Percentiles rank a stretch among this genome's conserved stretches.
Conservation (phyloP, 23 tunicate genomes). For the Ascidia mentula region DNA sequence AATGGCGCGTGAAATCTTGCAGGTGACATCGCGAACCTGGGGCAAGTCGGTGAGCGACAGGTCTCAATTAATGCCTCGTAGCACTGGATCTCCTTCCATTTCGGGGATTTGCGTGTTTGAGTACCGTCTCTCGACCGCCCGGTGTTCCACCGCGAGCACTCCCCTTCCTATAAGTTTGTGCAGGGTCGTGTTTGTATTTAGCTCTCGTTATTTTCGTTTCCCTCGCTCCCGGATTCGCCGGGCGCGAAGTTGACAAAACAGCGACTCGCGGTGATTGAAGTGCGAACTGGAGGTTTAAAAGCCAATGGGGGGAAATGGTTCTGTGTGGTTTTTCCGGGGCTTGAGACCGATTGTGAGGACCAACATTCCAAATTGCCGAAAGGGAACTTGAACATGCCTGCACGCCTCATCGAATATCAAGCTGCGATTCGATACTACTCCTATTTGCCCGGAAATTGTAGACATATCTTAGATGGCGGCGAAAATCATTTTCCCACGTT, state of each 20-base stretch:
- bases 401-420: conserved; percentile 1
- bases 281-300: background rate
- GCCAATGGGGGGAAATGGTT: background rate
- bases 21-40: background rate
- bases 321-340: background rate
- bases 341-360: background rate
- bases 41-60: background rate
- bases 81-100: background rate
- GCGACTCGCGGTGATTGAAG: background rate
- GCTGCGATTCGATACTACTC: background rate
- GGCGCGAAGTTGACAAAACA: conserved; percentile 1
- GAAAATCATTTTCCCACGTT: background rate
- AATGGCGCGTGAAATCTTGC: conserved; percentile 7
- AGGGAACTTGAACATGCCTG: background rate
- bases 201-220: background rate
- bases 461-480: background rate
- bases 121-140: background rate
- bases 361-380: background rate
- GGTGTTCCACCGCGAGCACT: background rate
- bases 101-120: background rate
- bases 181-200: background rate
- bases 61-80: conserved; percentile 1
- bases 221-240: background rate
- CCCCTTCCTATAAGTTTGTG: background rate
- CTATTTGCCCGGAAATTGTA: background rate